Base-by-base conservation (phyloP, 2,113 vertebrate species). In the Chaetodon auriga region DNA sequence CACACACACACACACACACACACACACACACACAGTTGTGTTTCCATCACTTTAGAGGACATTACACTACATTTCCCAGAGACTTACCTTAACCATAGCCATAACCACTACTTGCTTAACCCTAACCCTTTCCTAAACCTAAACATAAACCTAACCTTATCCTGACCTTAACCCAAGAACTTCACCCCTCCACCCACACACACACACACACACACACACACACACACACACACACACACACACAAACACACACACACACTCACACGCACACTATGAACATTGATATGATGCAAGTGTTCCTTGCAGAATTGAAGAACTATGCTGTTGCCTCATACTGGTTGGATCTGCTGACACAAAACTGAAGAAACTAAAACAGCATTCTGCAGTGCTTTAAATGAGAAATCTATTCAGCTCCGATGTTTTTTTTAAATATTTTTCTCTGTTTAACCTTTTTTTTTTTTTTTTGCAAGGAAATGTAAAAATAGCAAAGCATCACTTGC, bases 211-310 rank as follows among this genome's bases (percentile, higher is more conserved):
- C 61, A 74, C 38, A 55, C 58, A 45, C 57, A 35, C 75, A 81
- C 64, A 66, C 68, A 66, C 51, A 35, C 60, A 70, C 68, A 0
- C 45, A 60, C 62, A 75, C 41, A 55, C 58, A 45, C 57, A 41
- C 75, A 81, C 68, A 66, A 68, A 45, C 57, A 41, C 75, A 81
- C 68, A 66, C 74, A 66, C 51, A 43, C 60, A 77, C 68, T 61
- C 75, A 72, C 45, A 68, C 68, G 68, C 76, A 43, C 51, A 41
- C 15, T n/a, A 55, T 61, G 5, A 68, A 53, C 43, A 81, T 7
- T 21, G 11, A 80, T 74, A 61, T 89, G 85, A 88, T 80, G 90
- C 83, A 90, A 90, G 80, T 81, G 38, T 68, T 72, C 63, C 3
- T 38, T 10, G 53, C 41, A 81, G 53, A 43, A 51, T 70, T 81